Evolutionary conservation across 2,797 vertebrate genomes (phyloP).

Genomic region (Schizothorax lantsangensis): DNA sequence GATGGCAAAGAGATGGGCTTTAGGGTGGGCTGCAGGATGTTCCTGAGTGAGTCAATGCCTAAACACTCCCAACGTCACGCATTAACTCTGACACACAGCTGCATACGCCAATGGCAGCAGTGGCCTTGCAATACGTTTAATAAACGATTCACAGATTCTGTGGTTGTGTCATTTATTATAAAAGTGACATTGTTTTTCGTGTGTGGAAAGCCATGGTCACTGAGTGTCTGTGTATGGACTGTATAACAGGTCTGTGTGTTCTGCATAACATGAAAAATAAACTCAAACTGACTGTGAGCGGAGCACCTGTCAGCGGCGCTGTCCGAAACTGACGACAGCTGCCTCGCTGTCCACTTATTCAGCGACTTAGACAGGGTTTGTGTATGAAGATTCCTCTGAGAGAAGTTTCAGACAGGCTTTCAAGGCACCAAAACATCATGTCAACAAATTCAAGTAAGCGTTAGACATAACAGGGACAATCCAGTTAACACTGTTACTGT

Average conservation of each 20-base stretch:
- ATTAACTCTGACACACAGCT: slow-evolving; percentile 56
- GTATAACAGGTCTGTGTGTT: not conserved
- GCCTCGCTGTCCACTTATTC: not conserved
- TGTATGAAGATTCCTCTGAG: not conserved
- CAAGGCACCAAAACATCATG: not conserved
- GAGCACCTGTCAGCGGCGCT: not conserved
- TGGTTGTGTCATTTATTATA: not conserved
- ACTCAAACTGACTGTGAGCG: not conserved
- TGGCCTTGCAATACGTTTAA: slow-evolving; percentile 41
- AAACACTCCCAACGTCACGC: slow-evolving; percentile 66
- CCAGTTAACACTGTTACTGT: not conserved
- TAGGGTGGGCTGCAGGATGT: slow-evolving; percentile 55
- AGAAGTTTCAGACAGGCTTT: not conserved
- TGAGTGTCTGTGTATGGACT: not conserved
- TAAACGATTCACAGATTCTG: not conserved
- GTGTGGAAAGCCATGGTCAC: not conserved
- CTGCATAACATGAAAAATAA: not conserved
- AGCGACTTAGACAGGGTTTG: not conserved
- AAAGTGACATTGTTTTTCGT: not conserved
- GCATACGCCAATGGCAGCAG: slow-evolving; percentile 39
- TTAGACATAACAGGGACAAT: not conserved
- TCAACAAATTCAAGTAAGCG: slow-evolving; percentile 1
- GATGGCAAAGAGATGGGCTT: slow-evolving; percentile 43
- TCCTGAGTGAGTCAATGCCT: slow-evolving; percentile 69
- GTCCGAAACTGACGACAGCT: not conserved